A percentile compares a stretch with the other conserved stretches of the same genome.
phyloP scores from a whole-genome alignment of 1,140 invertebrate species.

The Cotesia typhae region DNA sequence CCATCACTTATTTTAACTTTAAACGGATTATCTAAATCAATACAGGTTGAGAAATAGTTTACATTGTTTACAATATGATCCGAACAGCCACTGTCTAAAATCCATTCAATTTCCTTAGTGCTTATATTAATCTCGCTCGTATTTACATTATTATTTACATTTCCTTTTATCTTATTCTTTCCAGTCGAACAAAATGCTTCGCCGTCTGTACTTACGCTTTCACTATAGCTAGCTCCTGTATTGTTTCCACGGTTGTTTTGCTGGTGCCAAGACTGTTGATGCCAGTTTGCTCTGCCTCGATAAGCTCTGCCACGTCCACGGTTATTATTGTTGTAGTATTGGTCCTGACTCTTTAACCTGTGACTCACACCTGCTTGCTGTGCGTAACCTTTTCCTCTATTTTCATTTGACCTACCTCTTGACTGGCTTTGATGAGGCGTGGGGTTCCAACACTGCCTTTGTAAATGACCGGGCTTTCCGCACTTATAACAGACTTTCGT shows the following conservation, averaged over 20 bases:
- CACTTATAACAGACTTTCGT: neutral
- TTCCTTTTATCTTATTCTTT: neutral
- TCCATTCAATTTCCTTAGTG: slow-evolving; percentile 37
- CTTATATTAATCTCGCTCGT: neutral
- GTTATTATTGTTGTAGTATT: no score
- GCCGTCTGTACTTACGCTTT: no score
- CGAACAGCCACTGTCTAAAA: slow-evolving; percentile 42
- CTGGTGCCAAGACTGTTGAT: no score
- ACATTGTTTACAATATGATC: slow-evolving; percentile 42
- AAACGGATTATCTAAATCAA: no score
- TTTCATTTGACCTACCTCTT: no score
- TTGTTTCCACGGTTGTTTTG: no score
- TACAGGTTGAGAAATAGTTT: slow-evolving; percentile 22
- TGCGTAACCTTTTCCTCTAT: neutral
- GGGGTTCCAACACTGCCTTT: neutral
- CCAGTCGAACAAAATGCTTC: neutral
- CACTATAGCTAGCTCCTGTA: no score
- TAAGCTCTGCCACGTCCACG: no score
- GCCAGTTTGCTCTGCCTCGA: no score
- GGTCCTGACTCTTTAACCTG: no score
- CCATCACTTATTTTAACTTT: no score
- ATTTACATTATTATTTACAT: slow-evolving; percentile 9
- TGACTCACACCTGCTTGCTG: neutral
- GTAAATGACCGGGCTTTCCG: neutral
- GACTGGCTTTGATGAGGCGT: neutral